phyloP scores from a whole-genome alignment of 2,113 vertebrate species.

The Astur gentilis region DNA sequence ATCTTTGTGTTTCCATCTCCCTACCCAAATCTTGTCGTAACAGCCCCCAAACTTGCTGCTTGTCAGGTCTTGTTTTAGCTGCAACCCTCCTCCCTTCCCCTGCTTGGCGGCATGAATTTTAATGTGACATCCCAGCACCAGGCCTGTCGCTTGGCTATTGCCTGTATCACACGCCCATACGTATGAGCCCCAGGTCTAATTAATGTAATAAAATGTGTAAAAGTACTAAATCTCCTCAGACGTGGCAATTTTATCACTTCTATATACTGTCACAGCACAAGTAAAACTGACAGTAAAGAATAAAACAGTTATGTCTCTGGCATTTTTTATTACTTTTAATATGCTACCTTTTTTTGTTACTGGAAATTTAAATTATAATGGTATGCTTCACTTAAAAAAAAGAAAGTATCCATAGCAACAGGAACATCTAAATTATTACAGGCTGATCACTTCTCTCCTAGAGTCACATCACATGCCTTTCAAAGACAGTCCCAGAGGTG shows the following conservation, averaged over 20 bases:
- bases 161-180: background rate
- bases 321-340: constrained; percentile 22
- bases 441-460: constrained; percentile 44
- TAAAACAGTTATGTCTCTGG: background rate
- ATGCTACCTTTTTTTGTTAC: background rate
- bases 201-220: background rate
- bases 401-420: constrained; percentile 66
- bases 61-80: background rate
- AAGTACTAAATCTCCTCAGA: background rate
- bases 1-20: background rate
- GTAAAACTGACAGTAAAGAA: constrained; percentile 10
- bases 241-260: background rate
- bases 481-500: constrained; percentile 41
- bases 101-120: background rate
- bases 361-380: constrained; percentile 66
- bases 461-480: constrained; percentile 5
- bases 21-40: background rate
- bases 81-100: background rate
- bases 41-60: background rate
- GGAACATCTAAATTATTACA: constrained; percentile 59
- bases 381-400: constrained; percentile 33
- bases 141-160: background rate
- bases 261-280: background rate
- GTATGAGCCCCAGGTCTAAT: background rate
- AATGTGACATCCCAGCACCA: background rate